Evolutionary conservation across 2,113 vertebrate species (phyloP).

Genomic region (Catagonus wagneri): DNA sequence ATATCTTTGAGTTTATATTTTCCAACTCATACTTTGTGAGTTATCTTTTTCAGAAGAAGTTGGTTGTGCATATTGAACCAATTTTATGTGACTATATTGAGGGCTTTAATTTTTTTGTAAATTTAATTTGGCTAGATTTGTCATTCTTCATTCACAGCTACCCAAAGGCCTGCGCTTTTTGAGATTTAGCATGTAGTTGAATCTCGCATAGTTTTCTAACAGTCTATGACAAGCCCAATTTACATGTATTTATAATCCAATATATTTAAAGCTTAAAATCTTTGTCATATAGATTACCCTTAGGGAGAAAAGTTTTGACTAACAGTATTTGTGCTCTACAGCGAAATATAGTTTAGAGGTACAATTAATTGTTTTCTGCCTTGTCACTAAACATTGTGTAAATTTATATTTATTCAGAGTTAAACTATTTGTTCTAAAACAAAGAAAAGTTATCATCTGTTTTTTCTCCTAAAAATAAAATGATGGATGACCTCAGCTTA

Average conservation of each 20-base stretch:
- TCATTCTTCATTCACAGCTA: constrained; percentile 29
- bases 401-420: constrained; percentile 39
- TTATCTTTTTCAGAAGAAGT: neutral
- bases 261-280: neutral
- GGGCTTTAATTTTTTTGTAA: neutral
- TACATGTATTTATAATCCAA: neutral
- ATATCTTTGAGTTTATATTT: constrained; percentile 34
- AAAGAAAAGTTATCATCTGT: neutral
- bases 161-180: neutral
- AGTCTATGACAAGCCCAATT: neutral
- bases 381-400: constrained; percentile 16
- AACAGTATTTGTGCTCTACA: constrained; percentile 2
- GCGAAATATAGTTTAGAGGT: constrained; percentile 8
- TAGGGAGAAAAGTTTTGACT: neutral
- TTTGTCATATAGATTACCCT: constrained; percentile 25
- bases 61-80: neutral
- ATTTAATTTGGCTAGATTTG: neutral
- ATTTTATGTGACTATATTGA: neutral
- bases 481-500: neutral
- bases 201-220: neutral
- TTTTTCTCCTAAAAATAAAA: constrained; percentile 48
- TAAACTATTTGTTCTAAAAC: neutral
- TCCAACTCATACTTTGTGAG: neutral
- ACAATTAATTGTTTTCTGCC: neutral
- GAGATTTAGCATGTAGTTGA: constrained; percentile 30